A percentile compares a stretch with the other conserved stretches of the same genome.
Evolutionary conservation across 2,797 vertebrate species (phyloP).

Genomic region (Anabacerthia variegaticeps): DNA sequence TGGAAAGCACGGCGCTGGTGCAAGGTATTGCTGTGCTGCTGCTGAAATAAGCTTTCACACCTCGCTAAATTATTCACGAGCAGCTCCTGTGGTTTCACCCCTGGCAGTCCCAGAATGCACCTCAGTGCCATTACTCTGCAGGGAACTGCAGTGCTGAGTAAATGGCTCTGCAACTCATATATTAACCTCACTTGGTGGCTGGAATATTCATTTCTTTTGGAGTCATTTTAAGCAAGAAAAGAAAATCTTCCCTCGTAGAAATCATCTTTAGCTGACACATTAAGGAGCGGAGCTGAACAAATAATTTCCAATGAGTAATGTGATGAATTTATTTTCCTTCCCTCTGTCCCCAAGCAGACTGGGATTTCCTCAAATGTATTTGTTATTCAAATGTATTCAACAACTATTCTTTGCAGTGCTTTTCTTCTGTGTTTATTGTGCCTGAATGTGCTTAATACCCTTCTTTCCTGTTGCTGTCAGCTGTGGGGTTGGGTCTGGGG

Average conservation of each 20-base stretch:
- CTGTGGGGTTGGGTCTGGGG: not conserved
- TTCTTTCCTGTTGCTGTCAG: not conserved
- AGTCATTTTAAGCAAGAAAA: slow-evolving; percentile 61
- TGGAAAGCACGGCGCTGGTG: slow-evolving; percentile 22
- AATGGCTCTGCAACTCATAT: slow-evolving; percentile 63
- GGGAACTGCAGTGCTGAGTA: slow-evolving; percentile 54
- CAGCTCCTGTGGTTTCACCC: slow-evolving; percentile 53
- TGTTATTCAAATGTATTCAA: slow-evolving; percentile 67
- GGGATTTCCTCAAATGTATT: slow-evolving; percentile 62
- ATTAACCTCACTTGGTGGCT: slow-evolving; percentile 70
- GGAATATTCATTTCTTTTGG: slow-evolving; percentile 63
- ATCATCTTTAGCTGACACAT: slow-evolving; percentile 65
- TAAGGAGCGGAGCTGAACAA: slow-evolving; percentile 49
- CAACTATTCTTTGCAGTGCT: slow-evolving; percentile 23
- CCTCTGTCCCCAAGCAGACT: slow-evolving; percentile 44
- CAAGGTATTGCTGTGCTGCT: slow-evolving; percentile 51
- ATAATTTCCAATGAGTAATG: slow-evolving; percentile 58
- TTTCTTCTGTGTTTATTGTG: slow-evolving; percentile 11
- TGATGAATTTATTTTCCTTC: slow-evolving; percentile 56
- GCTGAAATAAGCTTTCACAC: slow-evolving; percentile 67
- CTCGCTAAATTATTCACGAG: slow-evolving; percentile 68
- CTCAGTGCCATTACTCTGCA: slow-evolving; percentile 65
- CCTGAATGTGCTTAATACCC: not conserved
- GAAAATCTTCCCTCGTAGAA: slow-evolving; percentile 60
- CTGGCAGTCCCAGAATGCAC: slow-evolving; percentile 69